Conservation (phyloP, 2,888 invertebrate genomes). For the Luffia ferchaultella region DNA sequence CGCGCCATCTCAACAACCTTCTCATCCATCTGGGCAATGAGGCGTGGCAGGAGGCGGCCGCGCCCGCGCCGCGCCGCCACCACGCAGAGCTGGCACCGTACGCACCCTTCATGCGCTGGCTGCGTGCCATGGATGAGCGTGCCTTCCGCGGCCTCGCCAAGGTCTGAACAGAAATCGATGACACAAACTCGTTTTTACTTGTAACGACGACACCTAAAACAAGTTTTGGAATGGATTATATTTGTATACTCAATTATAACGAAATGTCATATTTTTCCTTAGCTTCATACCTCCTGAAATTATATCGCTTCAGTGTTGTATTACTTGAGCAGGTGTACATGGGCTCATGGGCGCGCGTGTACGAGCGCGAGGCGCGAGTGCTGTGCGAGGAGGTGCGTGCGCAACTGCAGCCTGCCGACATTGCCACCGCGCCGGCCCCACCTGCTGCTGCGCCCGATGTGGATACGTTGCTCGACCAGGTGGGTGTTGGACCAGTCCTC, state of each 20-base stretch:
- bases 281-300: too few relatives aligned
- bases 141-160: neutral
- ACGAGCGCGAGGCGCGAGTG: slow-evolving; percentile 83
- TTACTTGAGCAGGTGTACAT: slow-evolving; percentile 81
- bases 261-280: too few relatives aligned
- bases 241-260: too few relatives aligned
- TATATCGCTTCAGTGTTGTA: too few relatives aligned
- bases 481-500: slow-evolving; percentile 17
- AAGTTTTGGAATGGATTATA: too few relatives aligned
- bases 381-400: slow-evolving; percentile 81
- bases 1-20: slow-evolving; percentile 91
- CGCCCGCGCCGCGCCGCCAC: slow-evolving; percentile 72
- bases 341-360: slow-evolving; percentile 82
- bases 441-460: slow-evolving; percentile 20
- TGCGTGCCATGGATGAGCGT: slow-evolving; percentile 81
- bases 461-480: slow-evolving; percentile 26
- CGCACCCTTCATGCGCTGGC: slow-evolving; percentile 91
- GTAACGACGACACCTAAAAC: too few relatives aligned
- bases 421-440: slow-evolving; percentile 18
- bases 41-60: slow-evolving; percentile 29
- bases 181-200: too few relatives aligned
- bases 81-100: slow-evolving; percentile 89
- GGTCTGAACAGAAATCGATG: neutral
- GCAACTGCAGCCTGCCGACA: slow-evolving; percentile 29
- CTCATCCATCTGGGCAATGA: slow-evolving; percentile 89